Base-by-base conservation (phyloP, 1,140 invertebrate genomes). In the Rhagoletis zephyria region DNA sequence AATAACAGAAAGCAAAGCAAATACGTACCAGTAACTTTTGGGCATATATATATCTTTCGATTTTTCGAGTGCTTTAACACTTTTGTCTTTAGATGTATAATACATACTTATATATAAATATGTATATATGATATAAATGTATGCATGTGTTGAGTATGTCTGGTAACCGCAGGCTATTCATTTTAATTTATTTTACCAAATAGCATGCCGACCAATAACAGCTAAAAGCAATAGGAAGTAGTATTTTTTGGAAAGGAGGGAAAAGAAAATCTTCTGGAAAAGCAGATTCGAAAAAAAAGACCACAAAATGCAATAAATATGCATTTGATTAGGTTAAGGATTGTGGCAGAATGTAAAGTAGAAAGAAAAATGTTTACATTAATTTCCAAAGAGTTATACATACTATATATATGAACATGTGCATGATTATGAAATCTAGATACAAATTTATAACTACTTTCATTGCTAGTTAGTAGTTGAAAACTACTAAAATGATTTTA, bases 161-260 rank as follows among this genome's bases (percentile, higher is more conserved):
- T 12, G 14, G 10, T 3, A 81, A 56, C 74, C n/a, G 2, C 74
- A 81, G 56, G 45, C 10, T 56, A n/a, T 59, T 42, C 9, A 51
- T n/a, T 56, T 16, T 56, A 56, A 81, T 74, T 74, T 74, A 74
- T 74, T 51, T 74, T 74, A 16, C 19, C 7, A 67, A 48, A 70
- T 70, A 70, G 45, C 42, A 14, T 9, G 30, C 30, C 30, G 67
- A 45, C 42, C 2, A 48, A 74, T 0, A 74, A 6, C 48, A 56
- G 16, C 74, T 42, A 81, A 81, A 81, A 81, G 74, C 45, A 81
- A 81, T 81, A 81, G 74, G 74, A 81, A 81, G 56, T 51, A 4
- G 16, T 77, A 81, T 81, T 81, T 81, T 81, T 81, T 81, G 19
- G 74, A 56, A 56, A 16, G 10, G 30, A 74, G 2, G 0, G 51